These are phyloP conservation scores for Macroteleia sp. DNA, from an alignment of 2,888 invertebrate species.

Conservation along the genomic window DNA sequence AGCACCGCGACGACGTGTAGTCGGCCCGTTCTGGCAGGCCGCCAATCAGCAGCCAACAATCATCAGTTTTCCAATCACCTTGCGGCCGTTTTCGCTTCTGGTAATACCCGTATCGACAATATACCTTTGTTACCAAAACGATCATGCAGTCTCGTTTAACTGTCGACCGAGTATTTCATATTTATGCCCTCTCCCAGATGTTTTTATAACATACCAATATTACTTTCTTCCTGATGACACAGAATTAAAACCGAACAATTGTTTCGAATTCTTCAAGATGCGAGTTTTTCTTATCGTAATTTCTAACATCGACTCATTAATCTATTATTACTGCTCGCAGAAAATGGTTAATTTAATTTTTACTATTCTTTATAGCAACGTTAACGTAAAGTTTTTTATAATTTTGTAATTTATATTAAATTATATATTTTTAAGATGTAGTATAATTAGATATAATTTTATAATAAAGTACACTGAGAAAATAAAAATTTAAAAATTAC, in stretches of 20 bases:
- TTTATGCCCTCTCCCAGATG: background rate
- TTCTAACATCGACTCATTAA: too few relatives aligned
- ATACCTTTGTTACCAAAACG: slow-evolving; percentile 51
- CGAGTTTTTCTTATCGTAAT: too few relatives aligned
- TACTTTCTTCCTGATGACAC: slow-evolving; percentile 16
- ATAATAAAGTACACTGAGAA: too few relatives aligned
- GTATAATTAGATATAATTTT: too few relatives aligned
- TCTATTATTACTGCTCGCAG: too few relatives aligned
- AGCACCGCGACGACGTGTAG: slow-evolving; percentile 25
- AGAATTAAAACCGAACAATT: slow-evolving; percentile 10
- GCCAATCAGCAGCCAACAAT: slow-evolving; percentile 58
- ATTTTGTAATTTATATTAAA: too few relatives aligned
- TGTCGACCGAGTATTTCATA: slow-evolving; percentile 21
- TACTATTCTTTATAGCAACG: too few relatives aligned
- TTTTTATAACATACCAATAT: slow-evolving; percentile 30
- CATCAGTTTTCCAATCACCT: slow-evolving; percentile 63
- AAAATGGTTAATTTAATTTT: too few relatives aligned
- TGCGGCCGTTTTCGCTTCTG: slow-evolving; percentile 53
- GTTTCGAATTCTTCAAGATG: slow-evolving; percentile 11
- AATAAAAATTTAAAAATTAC: too few relatives aligned
- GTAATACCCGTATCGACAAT: slow-evolving; percentile 54
- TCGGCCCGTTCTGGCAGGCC: slow-evolving; percentile 44
- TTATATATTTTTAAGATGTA: too few relatives aligned
- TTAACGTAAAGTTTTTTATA: too few relatives aligned
- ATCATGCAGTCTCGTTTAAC: slow-evolving; percentile 43